Evolutionary conservation across 2,888 invertebrate genomes (phyloP).

Genomic region (Hecatera dysodea): DNA sequence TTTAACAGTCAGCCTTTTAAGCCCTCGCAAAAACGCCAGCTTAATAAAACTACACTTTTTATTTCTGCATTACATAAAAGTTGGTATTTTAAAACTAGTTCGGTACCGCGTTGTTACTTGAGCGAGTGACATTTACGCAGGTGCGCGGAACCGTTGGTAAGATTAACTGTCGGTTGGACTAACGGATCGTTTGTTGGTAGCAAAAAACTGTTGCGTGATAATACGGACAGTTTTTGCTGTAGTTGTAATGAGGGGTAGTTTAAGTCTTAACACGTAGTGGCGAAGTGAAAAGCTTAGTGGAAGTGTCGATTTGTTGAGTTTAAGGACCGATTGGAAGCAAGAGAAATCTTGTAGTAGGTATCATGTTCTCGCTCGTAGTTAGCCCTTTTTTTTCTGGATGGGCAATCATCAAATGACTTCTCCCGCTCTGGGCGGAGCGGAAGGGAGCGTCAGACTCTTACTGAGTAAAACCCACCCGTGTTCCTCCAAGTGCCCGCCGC

Average conservation of each 20-base stretch:
- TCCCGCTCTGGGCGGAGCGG: too few relatives aligned
- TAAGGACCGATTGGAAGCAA: conserved; percentile 10
- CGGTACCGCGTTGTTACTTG: conserved; percentile 13
- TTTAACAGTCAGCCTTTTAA: conserved; percentile 2
- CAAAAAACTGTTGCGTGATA: conserved; percentile 34
- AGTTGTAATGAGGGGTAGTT: conserved; percentile 16
- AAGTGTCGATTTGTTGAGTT: conserved; percentile 16
- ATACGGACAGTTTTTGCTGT: conserved; percentile 24
- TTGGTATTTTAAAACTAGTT: conserved; percentile 60
- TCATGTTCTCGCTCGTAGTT: too few relatives aligned
- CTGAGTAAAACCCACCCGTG: too few relatives aligned
- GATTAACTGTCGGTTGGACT: conserved; percentile 24
- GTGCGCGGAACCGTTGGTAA: conserved; percentile 49
- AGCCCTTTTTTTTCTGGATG: too few relatives aligned
- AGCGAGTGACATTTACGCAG: conserved; percentile 59
- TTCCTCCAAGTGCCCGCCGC: too few relatives aligned
- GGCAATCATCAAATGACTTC: too few relatives aligned
- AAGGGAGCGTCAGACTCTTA: too few relatives aligned
- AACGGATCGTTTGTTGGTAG: conserved; percentile 25
- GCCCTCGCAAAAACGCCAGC: not conserved
- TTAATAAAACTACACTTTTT: conserved; percentile 14
- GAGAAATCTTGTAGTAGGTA: not conserved
- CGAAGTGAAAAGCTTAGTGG: conserved; percentile 24
- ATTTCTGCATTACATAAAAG: conserved; percentile 30
- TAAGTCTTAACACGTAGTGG: not conserved